Base-by-base conservation (phyloP, 2,888 invertebrate species). In the Drosophila nigritarsus region DNA sequence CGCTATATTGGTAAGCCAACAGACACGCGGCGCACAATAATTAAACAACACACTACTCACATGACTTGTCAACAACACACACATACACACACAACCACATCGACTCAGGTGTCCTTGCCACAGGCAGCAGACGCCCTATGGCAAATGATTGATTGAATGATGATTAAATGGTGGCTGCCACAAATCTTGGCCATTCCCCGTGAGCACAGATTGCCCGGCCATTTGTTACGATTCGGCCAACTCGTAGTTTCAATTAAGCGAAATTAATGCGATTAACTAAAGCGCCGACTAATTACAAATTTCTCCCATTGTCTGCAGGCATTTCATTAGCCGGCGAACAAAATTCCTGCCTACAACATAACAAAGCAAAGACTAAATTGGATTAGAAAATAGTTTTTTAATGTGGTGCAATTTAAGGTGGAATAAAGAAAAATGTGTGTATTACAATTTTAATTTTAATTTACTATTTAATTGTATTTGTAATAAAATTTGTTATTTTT, bases 1-100 rank as follows among this genome's bases (percentile, higher is more conserved):
- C 79, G 86, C 76, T 73, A 74, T 87, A 85, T 89, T 83, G 86
- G 86, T 83, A 81, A 75, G 76, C 86, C 90, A 74, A 71, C 76
- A 70, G 78, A 66, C 63, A 67, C 24, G 45, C 45, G 68, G 71
- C 70, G 78, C 78, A 71, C 82, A 76, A 87, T 89, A 87, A 89
- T 89, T 85, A 89, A 83, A 87, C 89, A 89, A 74, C 66, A 67
- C 32, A 38, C 56, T 70, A 71, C 70, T 76, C 79, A 79, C 78
- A 78, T 66, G 84, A 79, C 80, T 80, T 89, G 84, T 83, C 84
- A 80, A 78, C 86, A 69, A 18, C 75, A 75, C 51, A 66, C 67
- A 62, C 61, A 70, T 38, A 65, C 71, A 68, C 49, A 75, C 86
- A 71, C 65, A 64, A n/a, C n/a, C n/a, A n/a, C n/a, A n/a, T n/a